Base-by-base conservation (phyloP, 1,140 invertebrate genomes). In the Neoseiulus cucumeris region DNA sequence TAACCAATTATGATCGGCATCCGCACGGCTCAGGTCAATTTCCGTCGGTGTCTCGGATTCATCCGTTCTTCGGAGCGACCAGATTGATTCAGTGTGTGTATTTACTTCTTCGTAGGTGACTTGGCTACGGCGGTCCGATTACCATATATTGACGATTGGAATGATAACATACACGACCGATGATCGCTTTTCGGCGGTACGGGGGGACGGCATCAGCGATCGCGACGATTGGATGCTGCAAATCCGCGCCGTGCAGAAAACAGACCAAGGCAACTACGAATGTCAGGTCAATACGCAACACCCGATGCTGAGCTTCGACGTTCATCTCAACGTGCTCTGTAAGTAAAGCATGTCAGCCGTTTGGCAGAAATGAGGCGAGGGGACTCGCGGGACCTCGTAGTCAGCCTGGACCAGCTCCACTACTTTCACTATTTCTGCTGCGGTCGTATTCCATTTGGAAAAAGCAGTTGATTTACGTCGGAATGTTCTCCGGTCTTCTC, bases 211-310 rank as follows among this genome's bases (percentile, higher is more conserved):
- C 76, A 83, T 87, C 72, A 81, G 83, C 70, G 84, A 87, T 72
- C 84, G 83, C n/a, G 86, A 90, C 72, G 86, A 89, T 73, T 91
- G 87, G 87, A 87, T 87, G 20, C 73, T 91, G 66, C 82, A 87
- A 70, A 84, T 90, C 65, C 81, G 82, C 69, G 86, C 84, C 69
- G 84, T 85, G 25, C 83, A 82, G 55, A 78, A 81, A 65, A 79
- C 82, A 44, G 87, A 89, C 71, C 84, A 83, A 29, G 86, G 86
- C 17, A 76, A 84, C 9, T 89, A 89, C 75, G 85, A 87, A 78
- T 89, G 87, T 75, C 87, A 89, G 82, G 85, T 89, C 70, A 84
- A 85, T 7, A 88, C 86, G 42, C 86, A 86, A 65, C 51, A 86
- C 17, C 85, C 85, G 39, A 82, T 83, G 66, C 84, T 85, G 20